A percentile compares a stretch with the other conserved stretches of the same genome.
Evolutionary conservation across 35 echinoderm and acorn worm species (phyloP).

Genomic region (Diadema setosum): DNA sequence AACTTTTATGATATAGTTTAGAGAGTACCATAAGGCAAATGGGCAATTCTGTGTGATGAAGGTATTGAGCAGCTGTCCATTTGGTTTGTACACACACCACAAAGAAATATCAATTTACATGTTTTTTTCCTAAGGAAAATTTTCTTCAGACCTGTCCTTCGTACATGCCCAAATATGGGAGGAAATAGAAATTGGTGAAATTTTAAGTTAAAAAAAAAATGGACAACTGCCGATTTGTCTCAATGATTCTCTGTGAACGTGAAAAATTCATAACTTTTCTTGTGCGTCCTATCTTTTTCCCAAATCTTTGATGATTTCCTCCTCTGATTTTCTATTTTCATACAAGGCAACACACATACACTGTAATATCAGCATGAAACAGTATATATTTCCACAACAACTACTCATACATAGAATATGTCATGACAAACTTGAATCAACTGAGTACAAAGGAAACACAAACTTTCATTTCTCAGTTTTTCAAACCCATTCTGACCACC

Average conservation of each 20-base stretch:
- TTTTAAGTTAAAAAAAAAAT: not conserved
- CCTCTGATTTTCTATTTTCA: not conserved
- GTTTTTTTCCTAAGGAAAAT: not conserved
- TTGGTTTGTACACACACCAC: too few species aligned
- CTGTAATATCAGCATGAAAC: not conserved
- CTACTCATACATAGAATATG: too few species aligned
- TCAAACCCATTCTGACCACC: too few species aligned
- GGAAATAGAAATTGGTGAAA: not conserved
- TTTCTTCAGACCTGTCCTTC: not conserved
- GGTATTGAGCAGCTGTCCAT: too few species aligned
- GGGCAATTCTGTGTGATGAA: too few species aligned
- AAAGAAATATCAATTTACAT: too few species aligned
- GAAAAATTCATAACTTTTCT: not conserved
- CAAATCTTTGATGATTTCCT: not conserved
- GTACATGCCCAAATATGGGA: not conserved
- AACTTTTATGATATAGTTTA: too few species aligned
- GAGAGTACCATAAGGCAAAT: too few species aligned
- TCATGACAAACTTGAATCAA: too few species aligned
- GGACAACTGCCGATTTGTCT: not conserved
- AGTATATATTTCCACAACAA: not conserved
- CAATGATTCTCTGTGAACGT: not conserved
- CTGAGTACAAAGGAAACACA: too few species aligned
- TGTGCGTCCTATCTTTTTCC: not conserved
- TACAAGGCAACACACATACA: not conserved
- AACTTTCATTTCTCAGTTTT: too few species aligned